Base-by-base conservation (phyloP, 2,797 vertebrate genomes). In the Phoebastria nigripes region DNA sequence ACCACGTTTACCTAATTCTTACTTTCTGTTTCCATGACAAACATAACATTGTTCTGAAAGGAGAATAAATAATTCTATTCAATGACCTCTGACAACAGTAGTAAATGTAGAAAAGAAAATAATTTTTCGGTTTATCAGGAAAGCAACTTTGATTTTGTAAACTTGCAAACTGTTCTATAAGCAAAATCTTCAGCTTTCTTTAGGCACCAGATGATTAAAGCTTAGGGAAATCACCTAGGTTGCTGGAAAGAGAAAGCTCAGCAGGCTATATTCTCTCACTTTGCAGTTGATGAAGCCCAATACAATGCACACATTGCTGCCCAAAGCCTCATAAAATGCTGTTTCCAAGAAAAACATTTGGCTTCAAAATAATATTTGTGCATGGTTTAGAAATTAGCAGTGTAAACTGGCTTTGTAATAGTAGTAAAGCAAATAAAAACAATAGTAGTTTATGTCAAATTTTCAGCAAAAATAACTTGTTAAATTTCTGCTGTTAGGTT, bases 391-490 rank as follows among this genome's bases (percentile, higher is more conserved):
- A 93, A 89, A 89, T 9, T 28, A 63, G 2, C 5, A 17, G 37
- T 72, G 54, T 78, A 90, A 85, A 67, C 80, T 24, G 12, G 13
- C 9, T 96, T 94, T 73, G 78, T 33, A 87, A 88, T 14, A 89
- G 51, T 15, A 76, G 8, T 49, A 81, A 96, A 94, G 29, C 76
- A 90, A 94, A 92, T 83, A 93, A 95, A 96, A 93, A 3, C 42
- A 90, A 59, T 3, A 89, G 39, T 21, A 63, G 86, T 31, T 91
- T 67, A 84, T 46, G 41, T 87, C 67, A 74, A 86, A 56, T 88
- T 97, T 97, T 71, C 74, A 93, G 55, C 46, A 89, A 85, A 86
- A 93, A 0, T 59, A 90, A 82, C 89, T 47, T 92, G 80, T 88
- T 91, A 78, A 62, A 80, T 84, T 33, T 18, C 79, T 94, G 78